Evolutionary conservation across 2,888 invertebrate species (phyloP).

Genomic region (Phyllotreta cruciferae): DNA sequence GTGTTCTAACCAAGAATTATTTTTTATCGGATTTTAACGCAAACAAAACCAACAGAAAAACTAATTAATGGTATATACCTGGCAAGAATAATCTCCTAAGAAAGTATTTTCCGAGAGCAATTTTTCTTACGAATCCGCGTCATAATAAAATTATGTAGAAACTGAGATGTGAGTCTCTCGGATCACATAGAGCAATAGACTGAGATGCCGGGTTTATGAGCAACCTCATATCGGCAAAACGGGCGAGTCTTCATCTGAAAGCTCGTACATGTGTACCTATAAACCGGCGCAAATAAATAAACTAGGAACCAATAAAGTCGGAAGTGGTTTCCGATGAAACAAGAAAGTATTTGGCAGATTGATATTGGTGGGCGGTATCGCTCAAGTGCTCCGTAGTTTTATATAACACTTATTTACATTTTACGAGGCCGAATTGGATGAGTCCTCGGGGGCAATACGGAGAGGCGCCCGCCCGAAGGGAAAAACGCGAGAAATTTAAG

Average conservation of each 20-base stretch:
- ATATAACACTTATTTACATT: constrained; percentile 46
- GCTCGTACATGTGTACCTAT: constrained; percentile 26
- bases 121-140: too few species aligned
- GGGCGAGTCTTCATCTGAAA: constrained; percentile 13
- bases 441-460: constrained; percentile 37
- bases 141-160: not conserved
- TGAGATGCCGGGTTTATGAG: constrained; percentile 23
- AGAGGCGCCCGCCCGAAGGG: constrained; percentile 24
- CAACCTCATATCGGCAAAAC: not conserved
- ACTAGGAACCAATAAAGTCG: constrained; percentile 33
- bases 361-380: constrained; percentile 38
- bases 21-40: too few species aligned
- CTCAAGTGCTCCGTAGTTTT: constrained; percentile 35
- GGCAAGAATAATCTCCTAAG: too few species aligned
- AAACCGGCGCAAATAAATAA: constrained; percentile 35
- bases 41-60: too few species aligned
- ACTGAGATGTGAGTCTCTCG: not conserved
- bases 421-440: constrained; percentile 42
- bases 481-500: constrained; percentile 28
- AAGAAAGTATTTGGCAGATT: constrained; percentile 39
- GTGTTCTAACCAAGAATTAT: too few species aligned
- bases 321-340: constrained; percentile 38
- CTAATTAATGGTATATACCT: too few species aligned
- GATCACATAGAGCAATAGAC: constrained; percentile 1
- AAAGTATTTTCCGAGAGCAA: too few species aligned